These are phyloP conservation scores for Leptarthrus brevirostris DNA, from an alignment of 2,888 invertebrate genomes.

Conservation along the genomic window DNA sequence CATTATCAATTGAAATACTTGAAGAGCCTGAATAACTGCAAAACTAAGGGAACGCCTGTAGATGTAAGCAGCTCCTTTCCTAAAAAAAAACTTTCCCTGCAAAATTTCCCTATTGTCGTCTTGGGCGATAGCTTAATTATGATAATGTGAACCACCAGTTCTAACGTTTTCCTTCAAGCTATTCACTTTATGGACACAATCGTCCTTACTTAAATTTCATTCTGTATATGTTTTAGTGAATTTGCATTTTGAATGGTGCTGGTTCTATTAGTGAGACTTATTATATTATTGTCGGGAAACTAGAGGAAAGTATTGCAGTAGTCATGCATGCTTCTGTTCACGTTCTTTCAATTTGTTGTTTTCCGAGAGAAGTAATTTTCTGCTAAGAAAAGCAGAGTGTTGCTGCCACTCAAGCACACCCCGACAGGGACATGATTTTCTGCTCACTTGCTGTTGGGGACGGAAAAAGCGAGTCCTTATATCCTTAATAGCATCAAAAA, in stretches of 20 bases:
- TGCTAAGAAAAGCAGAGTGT: neutral
- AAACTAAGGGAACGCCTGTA: no score
- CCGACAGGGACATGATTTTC: neutral
- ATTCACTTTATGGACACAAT: no score
- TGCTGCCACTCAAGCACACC: neutral
- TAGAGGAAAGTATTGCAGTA: neutral
- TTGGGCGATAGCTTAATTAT: no score
- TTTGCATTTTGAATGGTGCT: neutral
- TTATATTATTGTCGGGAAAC: neutral
- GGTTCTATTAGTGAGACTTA: neutral
- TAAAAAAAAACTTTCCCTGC: no score
- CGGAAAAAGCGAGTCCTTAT: neutral
- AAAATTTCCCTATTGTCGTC: no score
- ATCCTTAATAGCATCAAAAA: conserved; percentile 27
- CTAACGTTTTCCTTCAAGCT: no score
- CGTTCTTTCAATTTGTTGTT: conserved; percentile 4
- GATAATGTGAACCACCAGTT: no score
- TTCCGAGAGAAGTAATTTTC: neutral
- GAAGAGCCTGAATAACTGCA: no score
- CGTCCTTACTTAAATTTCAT: neutral
- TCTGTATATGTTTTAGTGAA: neutral
- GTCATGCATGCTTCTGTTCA: neutral
- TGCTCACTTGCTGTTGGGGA: neutral
- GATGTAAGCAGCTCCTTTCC: no score
- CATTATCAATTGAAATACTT: no score